Percentiles rank a stretch among this genome's conserved stretches.
Conservation (phyloP, 2,888 invertebrate species). For the Chrysolina haemoptera region DNA sequence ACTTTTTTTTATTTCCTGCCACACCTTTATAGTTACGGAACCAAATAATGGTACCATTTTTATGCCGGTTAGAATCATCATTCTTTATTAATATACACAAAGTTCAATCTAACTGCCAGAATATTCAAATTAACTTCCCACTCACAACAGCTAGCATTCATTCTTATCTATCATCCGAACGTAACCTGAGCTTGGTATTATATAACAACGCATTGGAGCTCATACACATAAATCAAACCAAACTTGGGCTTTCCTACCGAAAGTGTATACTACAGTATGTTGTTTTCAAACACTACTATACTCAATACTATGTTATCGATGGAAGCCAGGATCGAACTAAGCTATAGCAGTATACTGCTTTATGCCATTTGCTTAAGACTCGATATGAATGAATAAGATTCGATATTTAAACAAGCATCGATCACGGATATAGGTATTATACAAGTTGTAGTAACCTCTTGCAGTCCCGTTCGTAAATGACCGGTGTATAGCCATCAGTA, state of each 20-base stretch:
- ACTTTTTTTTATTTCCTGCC: neutral
- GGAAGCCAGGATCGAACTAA: neutral
- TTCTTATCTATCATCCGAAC: neutral
- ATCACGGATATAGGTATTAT: no score
- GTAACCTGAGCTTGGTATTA: constrained; percentile 3
- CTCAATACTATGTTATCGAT: neutral
- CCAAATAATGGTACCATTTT: neutral
- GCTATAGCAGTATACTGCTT: no score
- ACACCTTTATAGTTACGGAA: neutral
- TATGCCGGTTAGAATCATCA: neutral
- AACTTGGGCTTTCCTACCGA: constrained; percentile 1
- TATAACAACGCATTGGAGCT: neutral
- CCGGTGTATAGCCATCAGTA: no score
- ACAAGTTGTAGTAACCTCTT: no score
- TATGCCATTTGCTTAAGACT: no score
- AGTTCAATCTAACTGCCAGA: neutral
- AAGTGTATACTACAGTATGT: neutral
- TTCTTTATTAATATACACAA: neutral
- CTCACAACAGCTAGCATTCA: neutral
- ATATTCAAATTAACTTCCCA: constrained; percentile 13
- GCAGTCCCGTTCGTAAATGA: no score
- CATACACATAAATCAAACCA: neutral
- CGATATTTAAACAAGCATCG: no score
- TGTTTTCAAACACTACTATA: neutral
- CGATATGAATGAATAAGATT: no score